Evolutionary conservation across 2,888 invertebrate genomes (phyloP), one percentile per base, ranked within the genome.

Genomic region (Ochropleura leucogaster): DNA sequence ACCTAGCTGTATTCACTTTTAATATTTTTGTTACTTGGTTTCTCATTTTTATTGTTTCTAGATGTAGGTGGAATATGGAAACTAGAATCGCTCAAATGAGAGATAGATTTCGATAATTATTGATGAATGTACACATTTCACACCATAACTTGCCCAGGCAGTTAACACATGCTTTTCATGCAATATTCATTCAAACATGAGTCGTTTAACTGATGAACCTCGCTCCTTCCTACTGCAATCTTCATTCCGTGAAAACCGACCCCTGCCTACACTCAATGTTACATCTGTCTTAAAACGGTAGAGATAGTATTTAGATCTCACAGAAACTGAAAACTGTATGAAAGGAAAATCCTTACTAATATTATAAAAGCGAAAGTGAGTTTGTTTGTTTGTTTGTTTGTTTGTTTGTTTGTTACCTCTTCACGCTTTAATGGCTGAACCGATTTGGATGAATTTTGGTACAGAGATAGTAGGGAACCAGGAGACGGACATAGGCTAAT

Each of bases 281-380:
- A 60, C 20, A 53, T 68, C 64, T 30, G 62, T 76, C 66, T 79
- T 72, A 70, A 71, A 64, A 55, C 12, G 55, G 60, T 65, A 14
- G 64, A 70, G 72, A 82, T 71, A 83, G 72, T 85, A 81, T 80
- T 81, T 78, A 84, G 68, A 80, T 83, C 55, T 66, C 59, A 53
- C n/a, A 53, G 65, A 65, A 71, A 64, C 59, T 60, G 30, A 30
- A 73, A 77, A 69, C 67, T 71, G 55, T 79, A 74, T 70, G 60
- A 76, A 74, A 77, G 62, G 62, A 75, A 53, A 60, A 57, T n/a
- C n/a, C n/a, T n/a, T n/a, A n/a, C n/a, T n/a, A n/a, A n/a, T n/a
- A n/a, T n/a, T n/a, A n/a, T n/a, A n/a, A n/a, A n/a, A n/a, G n/a
- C n/a, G n/a, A n/a, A n/a, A n/a, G n/a, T n/a, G n/a, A n/a, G n/a